These are phyloP conservation scores for Chaunax sp. DNA, from an alignment of 2,797 vertebrate species.

Conservation along the genomic window DNA sequence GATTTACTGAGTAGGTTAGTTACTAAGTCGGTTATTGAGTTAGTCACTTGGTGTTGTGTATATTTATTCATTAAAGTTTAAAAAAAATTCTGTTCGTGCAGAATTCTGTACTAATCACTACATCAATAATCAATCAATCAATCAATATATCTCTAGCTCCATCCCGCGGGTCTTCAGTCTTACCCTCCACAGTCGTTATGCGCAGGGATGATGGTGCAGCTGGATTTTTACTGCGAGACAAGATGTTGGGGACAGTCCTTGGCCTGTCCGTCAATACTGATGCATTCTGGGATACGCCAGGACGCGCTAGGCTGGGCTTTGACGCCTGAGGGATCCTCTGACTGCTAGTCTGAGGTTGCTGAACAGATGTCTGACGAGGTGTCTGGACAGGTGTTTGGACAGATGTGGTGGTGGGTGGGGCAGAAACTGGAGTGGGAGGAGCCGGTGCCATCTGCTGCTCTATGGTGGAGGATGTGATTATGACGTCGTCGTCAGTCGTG, in stretches of 20 bases:
- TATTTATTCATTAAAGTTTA: too few relatives aligned
- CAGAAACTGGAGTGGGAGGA: neutral
- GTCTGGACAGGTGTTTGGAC: too few relatives aligned
- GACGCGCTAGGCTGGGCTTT: neutral
- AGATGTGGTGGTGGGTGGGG: neutral
- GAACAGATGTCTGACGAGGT: neutral
- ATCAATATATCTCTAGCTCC: neutral
- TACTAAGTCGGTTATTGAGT: too few relatives aligned
- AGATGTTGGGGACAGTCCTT: slow-evolving; percentile 78
- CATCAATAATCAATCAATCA: neutral
- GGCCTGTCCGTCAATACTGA: neutral
- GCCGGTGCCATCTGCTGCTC: neutral
- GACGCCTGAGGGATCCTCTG: neutral
- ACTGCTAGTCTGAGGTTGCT: neutral
- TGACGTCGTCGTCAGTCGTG: neutral
- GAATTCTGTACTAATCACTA: too few relatives aligned
- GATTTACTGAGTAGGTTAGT: too few relatives aligned
- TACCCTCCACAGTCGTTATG: slow-evolving; percentile 23
- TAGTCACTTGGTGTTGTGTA: too few relatives aligned
- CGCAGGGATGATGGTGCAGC: neutral
- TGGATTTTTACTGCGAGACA: slow-evolving; percentile 62
- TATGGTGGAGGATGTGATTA: neutral
- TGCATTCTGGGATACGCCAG: neutral
- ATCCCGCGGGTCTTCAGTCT: neutral
- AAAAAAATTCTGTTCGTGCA: too few relatives aligned